Evolutionary conservation across 2,888 invertebrate species (phyloP), one percentile per base, ranked within the genome.

Genomic region (Agonopterix subpropinquella): DNA sequence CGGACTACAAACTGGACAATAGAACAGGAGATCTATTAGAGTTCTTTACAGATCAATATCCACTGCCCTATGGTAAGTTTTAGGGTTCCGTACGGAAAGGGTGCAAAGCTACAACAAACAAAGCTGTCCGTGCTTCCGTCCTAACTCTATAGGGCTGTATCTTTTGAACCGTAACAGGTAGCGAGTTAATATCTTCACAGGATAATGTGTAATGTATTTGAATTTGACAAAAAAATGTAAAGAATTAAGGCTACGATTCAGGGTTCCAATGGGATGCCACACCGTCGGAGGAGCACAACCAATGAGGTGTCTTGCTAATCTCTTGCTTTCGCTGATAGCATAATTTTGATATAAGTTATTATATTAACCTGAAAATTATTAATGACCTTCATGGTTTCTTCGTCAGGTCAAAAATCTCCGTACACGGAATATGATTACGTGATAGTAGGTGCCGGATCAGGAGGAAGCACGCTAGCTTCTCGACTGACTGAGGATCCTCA

Each of bases 371-470:
- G 28, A 28, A 28, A 5, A 28, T 28, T 7, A 28, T 28, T 5
- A 28, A 28, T 28, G 28, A 28, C 7, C 7, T 28, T 28, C 28
- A 7, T 28, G 28, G 5, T 15, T 9, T 18, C 5, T 48, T 46
- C 69, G 80, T 9, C 70, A 84, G 83, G 80, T 49, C 51, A 75
- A 7, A 72, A 70, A 48, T 66, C 69, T 0, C 80, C 85, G n/a
- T 55, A 65, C 49, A 56, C 72, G 36, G 89, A 89, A 62, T 90
- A 91, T 60, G 91, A 91, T 62, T 90, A 89, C 65, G 73, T 90
- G 28, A 84, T 90, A 36, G 79, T 91, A 0, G 91, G 91, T 0
- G 91, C 89, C 0, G 92, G 92, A 0, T 90, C 91, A 0, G 91
- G 91, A 0, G 92, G 84, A 0, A 73, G 89, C 15, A 89, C 87